Conservation (phyloP, 2,888 invertebrate species). For the Quadriops clusia region DNA sequence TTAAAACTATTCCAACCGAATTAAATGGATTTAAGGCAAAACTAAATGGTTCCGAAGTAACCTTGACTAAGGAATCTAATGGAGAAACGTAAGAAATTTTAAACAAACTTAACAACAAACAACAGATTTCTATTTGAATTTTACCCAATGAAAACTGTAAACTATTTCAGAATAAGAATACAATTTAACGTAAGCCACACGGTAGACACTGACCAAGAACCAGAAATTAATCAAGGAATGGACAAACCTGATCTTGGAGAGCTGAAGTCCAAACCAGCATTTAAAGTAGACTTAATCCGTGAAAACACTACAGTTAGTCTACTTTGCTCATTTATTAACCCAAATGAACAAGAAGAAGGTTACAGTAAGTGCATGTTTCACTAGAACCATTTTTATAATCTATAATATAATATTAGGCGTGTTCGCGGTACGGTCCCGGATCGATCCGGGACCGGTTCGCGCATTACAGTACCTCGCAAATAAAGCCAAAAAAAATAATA, state of each 20-base stretch:
- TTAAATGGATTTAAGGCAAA: slow-evolving; percentile 73
- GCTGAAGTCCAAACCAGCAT: slow-evolving; percentile 84
- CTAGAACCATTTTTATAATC: too few species aligned
- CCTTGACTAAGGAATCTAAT: slow-evolving; percentile 57
- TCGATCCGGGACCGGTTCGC: too few species aligned
- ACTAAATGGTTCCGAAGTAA: slow-evolving; percentile 74
- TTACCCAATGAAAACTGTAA: too few species aligned
- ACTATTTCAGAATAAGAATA: slow-evolving; percentile 52
- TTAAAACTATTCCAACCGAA: slow-evolving; percentile 59
- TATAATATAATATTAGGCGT: too few species aligned
- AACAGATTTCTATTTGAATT: too few species aligned
- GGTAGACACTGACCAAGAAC: slow-evolving; percentile 70
- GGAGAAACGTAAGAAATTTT: slow-evolving; percentile 53
- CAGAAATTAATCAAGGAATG: slow-evolving; percentile 46
- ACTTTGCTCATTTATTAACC: slow-evolving; percentile 68
- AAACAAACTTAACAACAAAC: background rate
- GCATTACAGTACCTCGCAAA: too few species aligned
- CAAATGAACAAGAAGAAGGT: slow-evolving; percentile 52
- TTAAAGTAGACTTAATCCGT: slow-evolving; percentile 75
- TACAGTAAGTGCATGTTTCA: slow-evolving; percentile 45
- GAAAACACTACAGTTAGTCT: slow-evolving; percentile 70
- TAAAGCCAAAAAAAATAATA: too few species aligned
- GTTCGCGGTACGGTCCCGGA: too few species aligned
- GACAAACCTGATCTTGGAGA: slow-evolving; percentile 69
- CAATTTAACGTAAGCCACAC: slow-evolving; percentile 91